A percentile compares a stretch with the other conserved stretches of the same genome.
These are phyloP conservation scores for Diarsia dahlii DNA, from an alignment of 2,888 invertebrate genomes.

Conservation along the genomic window DNA sequence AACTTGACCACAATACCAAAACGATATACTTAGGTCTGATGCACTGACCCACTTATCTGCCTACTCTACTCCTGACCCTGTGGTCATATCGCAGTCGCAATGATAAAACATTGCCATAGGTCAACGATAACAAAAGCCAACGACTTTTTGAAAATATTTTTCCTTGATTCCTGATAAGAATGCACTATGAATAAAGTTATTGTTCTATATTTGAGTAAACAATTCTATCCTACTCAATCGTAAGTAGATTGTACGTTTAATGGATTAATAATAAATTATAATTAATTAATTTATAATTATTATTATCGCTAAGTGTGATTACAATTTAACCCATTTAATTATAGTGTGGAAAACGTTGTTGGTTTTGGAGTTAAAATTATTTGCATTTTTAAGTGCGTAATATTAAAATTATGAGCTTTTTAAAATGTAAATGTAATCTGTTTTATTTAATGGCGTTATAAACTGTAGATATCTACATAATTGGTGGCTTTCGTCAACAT, in stretches of 20 bases:
- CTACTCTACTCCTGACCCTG: conserved; percentile 82
- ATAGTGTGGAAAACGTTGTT: conserved; percentile 41
- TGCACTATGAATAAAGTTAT: conserved; percentile 73
- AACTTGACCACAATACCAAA: conserved; percentile 86
- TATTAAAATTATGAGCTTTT: conserved; percentile 38
- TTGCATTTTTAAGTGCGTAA: conserved; percentile 47
- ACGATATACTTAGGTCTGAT: conserved; percentile 75
- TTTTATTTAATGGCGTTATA: conserved; percentile 55
- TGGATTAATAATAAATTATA: conserved; percentile 54
- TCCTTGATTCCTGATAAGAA: conserved; percentile 78
- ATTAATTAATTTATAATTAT: conserved; percentile 46
- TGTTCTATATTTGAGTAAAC: conserved; percentile 51
- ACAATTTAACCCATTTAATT: conserved; percentile 25
- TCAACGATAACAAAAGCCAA: conserved; percentile 83
- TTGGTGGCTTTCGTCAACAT: conserved; percentile 40
- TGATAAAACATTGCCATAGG: conserved; percentile 79
- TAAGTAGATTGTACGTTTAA: conserved; percentile 36
- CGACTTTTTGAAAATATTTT: conserved; percentile 87
- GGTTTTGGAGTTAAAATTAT: conserved; percentile 55
- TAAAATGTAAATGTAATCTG: conserved; percentile 55
- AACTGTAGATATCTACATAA: conserved; percentile 52
- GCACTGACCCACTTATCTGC: conserved; percentile 86
- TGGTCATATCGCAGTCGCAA: conserved; percentile 78
- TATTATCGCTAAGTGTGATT: conserved; percentile 32
- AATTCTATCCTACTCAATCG: conserved; percentile 4